Percentiles rank a stretch among this genome's conserved stretches.
phyloP scores from a whole-genome alignment of 2,797 vertebrate genomes.

The Cryptoblepharus egeriae region DNA sequence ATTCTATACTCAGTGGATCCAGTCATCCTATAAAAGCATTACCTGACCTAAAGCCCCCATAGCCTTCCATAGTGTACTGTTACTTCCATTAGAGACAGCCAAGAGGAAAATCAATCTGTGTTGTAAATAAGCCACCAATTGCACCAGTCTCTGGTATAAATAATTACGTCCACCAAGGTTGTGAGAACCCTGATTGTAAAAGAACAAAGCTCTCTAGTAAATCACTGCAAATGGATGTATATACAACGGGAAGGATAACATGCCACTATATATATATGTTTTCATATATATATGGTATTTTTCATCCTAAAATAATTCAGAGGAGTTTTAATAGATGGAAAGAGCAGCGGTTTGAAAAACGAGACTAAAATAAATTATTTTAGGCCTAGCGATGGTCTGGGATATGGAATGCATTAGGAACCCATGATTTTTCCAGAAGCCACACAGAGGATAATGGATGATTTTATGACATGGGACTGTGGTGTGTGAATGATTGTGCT shows the following conservation, averaged over 20 bases:
- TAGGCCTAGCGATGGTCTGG: too few species aligned
- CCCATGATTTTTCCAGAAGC: too few species aligned
- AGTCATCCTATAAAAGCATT: neutral
- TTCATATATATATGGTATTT: too few species aligned
- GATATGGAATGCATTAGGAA: too few species aligned
- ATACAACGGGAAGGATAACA: slow-evolving; percentile 20
- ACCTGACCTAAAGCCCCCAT: neutral
- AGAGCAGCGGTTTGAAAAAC: too few species aligned
- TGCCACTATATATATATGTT: too few species aligned
- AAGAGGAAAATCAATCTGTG: neutral
- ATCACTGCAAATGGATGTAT: slow-evolving; percentile 2
- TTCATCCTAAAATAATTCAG: too few species aligned
- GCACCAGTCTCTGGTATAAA: slow-evolving; percentile 29
- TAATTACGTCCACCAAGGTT: neutral
- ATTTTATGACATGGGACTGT: slow-evolving; percentile 43
- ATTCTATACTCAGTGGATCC: neutral
- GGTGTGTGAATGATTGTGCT: slow-evolving; percentile 40
- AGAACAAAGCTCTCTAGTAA: too few species aligned
- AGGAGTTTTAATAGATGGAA: too few species aligned
- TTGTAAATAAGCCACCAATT: slow-evolving; percentile 22
- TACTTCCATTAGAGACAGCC: neutral
- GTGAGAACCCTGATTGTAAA: slow-evolving; percentile 19
- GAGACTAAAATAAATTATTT: too few species aligned
- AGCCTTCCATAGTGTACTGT: neutral
- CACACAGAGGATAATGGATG: slow-evolving; percentile 59